Evolutionary conservation across 2,888 invertebrate genomes (phyloP).

Genomic region (Chloroclystis v-ata): DNA sequence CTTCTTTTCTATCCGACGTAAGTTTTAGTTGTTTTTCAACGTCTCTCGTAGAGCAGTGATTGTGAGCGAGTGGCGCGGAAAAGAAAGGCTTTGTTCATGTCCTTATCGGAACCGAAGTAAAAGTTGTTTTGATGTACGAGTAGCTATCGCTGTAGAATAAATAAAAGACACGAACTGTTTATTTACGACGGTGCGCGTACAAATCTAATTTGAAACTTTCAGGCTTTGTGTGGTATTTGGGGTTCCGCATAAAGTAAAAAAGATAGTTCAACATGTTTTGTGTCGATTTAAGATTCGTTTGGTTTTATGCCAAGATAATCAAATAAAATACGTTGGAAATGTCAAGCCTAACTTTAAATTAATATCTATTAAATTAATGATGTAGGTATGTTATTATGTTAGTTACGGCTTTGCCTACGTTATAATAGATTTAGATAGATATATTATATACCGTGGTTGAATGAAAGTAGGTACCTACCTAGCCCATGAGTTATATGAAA

Average conservation of each 20-base stretch:
- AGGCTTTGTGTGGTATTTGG: conserved; percentile 13
- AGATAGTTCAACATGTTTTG: no score
- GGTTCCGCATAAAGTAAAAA: conserved; percentile 14
- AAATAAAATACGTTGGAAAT: no score
- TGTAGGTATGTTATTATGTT: no score
- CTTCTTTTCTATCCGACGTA: conserved; percentile 52
- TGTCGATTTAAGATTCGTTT: no score
- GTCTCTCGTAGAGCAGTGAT: conserved; percentile 41
- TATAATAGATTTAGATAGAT: no score
- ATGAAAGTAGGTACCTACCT: no score
- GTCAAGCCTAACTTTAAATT: no score
- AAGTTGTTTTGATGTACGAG: conserved; percentile 20
- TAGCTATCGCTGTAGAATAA: conserved; percentile 2
- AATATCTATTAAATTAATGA: no score
- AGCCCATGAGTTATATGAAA: no score
- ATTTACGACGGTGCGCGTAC: neutral
- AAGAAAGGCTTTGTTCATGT: conserved; percentile 30
- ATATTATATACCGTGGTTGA: no score
- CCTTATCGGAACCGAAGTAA: conserved; percentile 18
- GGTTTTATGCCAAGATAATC: no score
- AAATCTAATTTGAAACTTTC: conserved; percentile 2
- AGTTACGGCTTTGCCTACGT: no score
- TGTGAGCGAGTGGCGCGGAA: conserved; percentile 35
- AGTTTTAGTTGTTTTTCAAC: conserved; percentile 56
- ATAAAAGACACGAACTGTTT: neutral